A percentile compares a stretch with the other conserved stretches of the same genome.
These are phyloP conservation scores for Scaptomyza caliginosa DNA, from an alignment of 2,888 invertebrate species.

Conservation along the genomic window DNA sequence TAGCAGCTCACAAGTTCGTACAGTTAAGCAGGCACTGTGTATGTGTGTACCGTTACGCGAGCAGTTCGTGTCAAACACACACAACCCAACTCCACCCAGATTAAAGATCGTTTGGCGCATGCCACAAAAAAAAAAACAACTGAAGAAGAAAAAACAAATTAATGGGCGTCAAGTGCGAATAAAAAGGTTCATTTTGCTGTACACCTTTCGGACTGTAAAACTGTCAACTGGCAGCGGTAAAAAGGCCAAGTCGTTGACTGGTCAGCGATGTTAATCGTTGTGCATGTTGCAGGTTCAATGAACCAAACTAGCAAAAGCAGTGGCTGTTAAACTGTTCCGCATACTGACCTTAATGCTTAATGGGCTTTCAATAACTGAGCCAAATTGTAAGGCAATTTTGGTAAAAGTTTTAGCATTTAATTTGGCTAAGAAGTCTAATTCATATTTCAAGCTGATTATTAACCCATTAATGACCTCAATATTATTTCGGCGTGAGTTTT, in stretches of 20 bases:
- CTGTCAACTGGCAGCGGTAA: conserved; percentile 53
- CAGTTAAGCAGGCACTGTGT: too few relatives aligned
- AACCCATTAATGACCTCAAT: conserved; percentile 68
- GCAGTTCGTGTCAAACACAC: conserved; percentile 12
- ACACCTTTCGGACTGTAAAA: conserved; percentile 39
- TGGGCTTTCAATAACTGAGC: conserved; percentile 39
- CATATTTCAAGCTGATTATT: conserved; percentile 53
- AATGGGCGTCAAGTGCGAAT: conserved; percentile 69
- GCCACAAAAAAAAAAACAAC: conserved; percentile 55
- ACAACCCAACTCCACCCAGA: conserved; percentile 15
- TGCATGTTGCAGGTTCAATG: conserved; percentile 43
- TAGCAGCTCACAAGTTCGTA: neutral
- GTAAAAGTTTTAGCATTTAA: conserved; percentile 33
- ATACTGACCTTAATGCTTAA: conserved; percentile 39
- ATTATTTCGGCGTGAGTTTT: conserved; percentile 19
- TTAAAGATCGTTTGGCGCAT: conserved; percentile 53
- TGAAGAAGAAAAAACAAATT: conserved; percentile 38
- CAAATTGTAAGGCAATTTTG: conserved; percentile 24
- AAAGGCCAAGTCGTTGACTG: conserved; percentile 32
- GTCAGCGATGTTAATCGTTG: conserved; percentile 28
- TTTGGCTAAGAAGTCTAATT: conserved; percentile 35
- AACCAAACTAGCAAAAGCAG: conserved; percentile 31
- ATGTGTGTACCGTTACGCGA: conserved; percentile 11
- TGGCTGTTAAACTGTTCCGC: conserved; percentile 43
- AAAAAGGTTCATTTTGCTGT: conserved; percentile 43